Evolutionary conservation across 2,113 vertebrate species (phyloP), one percentile per base, ranked within the genome.

Genomic region (Phylloscopus trochilus): DNA sequence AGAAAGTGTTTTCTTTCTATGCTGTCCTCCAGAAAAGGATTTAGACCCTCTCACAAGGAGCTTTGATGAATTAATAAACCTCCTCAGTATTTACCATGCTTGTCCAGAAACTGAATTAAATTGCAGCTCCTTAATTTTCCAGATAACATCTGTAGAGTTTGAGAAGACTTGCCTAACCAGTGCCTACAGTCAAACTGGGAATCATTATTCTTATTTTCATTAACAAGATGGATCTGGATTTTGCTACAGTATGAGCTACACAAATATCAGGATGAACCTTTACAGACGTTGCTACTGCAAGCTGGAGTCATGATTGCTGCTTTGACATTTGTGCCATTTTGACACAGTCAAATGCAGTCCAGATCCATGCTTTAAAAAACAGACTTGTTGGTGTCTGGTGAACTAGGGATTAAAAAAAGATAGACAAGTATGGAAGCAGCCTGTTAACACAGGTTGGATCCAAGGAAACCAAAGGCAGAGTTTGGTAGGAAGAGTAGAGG

Each of bases 91-190:
- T 92, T 93, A 81, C 96, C 33, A 88, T 47, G 41, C 52, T 92
- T 95, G 82, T 93, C 92, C 79, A 95, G 85, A 94, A 96, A 83
- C 27, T 27, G 51, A 91, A 77, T 66, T 88, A 64, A 94, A 26
- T 27, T 70, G 70, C 63, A 83, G 52, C 72, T 83, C 47, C 72
- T 66, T 90, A 92, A 93, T 94, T 96, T 95, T 90, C 60, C 64
- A 90, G 94, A 93, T 97, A 96, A 90, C 75, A 96, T 96, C 96
- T 94, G 68, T 21, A 88, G 90, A 70, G 46, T 93, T 91, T 86
- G 88, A 92, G 90, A 80, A 91, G 92, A 80, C 90, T 96, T 96
- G 93, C 35, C 76, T 94, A 93, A 94, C 88, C 60, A 76, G 87
- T 80, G 70, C 93, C 82, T 92, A 90, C 75, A 91, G 91, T 83